Conservation (phyloP, 2,113 vertebrate species). For the Gila orcuttii region DNA sequence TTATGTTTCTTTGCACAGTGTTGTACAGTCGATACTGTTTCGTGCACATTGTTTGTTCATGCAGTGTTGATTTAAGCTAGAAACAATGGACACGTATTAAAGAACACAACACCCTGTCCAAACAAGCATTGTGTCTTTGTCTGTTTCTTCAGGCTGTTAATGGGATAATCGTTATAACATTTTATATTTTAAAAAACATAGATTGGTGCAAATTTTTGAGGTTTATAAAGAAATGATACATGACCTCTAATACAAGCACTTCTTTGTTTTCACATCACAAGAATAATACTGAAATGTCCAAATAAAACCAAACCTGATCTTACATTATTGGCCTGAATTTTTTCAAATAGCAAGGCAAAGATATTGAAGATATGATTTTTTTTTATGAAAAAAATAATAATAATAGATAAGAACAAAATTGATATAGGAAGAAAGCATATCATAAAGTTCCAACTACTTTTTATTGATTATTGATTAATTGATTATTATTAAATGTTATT, state of each 20-base stretch:
- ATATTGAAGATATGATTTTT: not conserved
- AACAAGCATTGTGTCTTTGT: not conserved
- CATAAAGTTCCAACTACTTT: not conserved
- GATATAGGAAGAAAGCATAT: not conserved
- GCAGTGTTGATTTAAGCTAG: constrained; percentile 20
- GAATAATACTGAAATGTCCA: not conserved
- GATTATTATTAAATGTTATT: no score
- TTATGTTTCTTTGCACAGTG: constrained; percentile 3
- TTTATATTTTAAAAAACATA: not conserved
- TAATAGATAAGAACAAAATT: not conserved
- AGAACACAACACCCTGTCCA: constrained; percentile 40
- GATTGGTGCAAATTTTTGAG: not conserved
- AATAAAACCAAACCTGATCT: not conserved
- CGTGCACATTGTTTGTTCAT: constrained; percentile 15
- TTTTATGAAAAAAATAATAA: no score
- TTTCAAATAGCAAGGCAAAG: not conserved
- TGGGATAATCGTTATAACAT: not conserved
- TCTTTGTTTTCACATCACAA: not conserved
- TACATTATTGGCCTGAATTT: not conserved
- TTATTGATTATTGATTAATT: no score
- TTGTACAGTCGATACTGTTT: not conserved
- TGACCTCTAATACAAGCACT: not conserved
- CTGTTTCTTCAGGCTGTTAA: not conserved
- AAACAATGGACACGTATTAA: constrained; percentile 23
- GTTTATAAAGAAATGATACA: not conserved